Base-by-base conservation (phyloP, 1,140 invertebrate species). In the Sinonovacula constricta region DNA sequence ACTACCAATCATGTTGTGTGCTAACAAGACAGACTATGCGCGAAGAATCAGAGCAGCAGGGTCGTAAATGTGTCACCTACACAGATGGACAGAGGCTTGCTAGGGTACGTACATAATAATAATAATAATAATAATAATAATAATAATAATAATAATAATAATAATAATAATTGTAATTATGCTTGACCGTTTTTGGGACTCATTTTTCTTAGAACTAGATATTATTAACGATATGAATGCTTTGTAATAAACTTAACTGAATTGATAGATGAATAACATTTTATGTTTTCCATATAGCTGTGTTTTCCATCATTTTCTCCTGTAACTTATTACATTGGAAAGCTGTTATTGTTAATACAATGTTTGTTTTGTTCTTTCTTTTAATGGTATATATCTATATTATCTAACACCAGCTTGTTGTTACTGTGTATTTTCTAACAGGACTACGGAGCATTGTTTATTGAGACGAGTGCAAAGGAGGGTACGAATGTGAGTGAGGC, bases 11-110 rank as follows among this genome's bases (percentile, higher is more conserved):
- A 92, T 93, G 87, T 82, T 94, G n/a, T 92, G 92, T 53, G 93
- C 89, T 3, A 93, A 93, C 83, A 94, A 94, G 87, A 89, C 88
- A 15, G 93, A 93, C 86, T n/a, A 81, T 93, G 31, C 83, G 93
- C 77, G 63, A 72, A 26, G 86, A 89, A 63, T 60, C 83, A 18
- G 84, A 87, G 63, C 82, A 84, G 34, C 81, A 84, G 45, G 86
- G 88, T 18, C 60, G 84, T 60, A 81, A 84, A 62, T 81, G 85
- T 15, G 88, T 90, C 26, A 83, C 79, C 28, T 80, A 79, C 75
- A 87, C 88, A 26, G 89, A 90, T 72, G 90, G 89, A 18, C 81
- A 86, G 36, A 81, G 86, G 74, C 81, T 91, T 28, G 87, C 89
- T 14, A 85, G 86, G 79, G 89, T 90, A 83, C 53, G 70, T 86